These are phyloP conservation scores for Otus sunia DNA, from an alignment of 2,113 vertebrate genomes.

Conservation along the genomic window DNA sequence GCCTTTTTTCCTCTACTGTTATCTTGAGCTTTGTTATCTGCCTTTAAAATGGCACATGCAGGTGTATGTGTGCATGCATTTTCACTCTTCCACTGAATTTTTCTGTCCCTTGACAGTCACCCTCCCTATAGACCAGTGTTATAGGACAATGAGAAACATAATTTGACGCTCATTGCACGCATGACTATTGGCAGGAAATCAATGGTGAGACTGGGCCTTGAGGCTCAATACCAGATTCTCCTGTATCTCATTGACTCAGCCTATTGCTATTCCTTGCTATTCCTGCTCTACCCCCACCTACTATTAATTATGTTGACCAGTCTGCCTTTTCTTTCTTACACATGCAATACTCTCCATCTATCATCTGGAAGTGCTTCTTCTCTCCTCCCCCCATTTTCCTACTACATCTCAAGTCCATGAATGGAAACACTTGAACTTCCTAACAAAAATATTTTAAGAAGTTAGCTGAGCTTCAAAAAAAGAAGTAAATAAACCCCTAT, in stretches of 20 bases:
- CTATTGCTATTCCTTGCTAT: neutral
- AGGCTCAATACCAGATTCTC: neutral
- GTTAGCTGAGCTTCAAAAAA: neutral
- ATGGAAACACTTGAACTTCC: neutral
- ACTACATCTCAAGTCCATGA: neutral
- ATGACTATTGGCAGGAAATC: neutral
- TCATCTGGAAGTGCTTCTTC: neutral
- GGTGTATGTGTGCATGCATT: accelerated
- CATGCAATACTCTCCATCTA: neutral
- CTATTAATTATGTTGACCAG: neutral
- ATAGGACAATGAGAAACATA: neutral
- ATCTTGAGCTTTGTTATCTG: neutral
- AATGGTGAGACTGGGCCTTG: neutral
- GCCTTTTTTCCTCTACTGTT: neutral
- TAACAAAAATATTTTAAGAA: neutral
- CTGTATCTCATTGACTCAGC: accelerated
- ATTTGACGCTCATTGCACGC: accelerated
- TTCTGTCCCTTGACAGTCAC: neutral
- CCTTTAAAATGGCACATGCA: neutral
- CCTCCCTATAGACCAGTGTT: neutral
- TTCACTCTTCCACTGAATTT: neutral
- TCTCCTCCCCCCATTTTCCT: neutral
- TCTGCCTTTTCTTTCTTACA: neutral
- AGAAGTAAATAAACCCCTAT: neutral
- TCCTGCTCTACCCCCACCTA: neutral